Conservation (phyloP, 2,113 vertebrate species). For the Callopanchax toddi region DNA sequence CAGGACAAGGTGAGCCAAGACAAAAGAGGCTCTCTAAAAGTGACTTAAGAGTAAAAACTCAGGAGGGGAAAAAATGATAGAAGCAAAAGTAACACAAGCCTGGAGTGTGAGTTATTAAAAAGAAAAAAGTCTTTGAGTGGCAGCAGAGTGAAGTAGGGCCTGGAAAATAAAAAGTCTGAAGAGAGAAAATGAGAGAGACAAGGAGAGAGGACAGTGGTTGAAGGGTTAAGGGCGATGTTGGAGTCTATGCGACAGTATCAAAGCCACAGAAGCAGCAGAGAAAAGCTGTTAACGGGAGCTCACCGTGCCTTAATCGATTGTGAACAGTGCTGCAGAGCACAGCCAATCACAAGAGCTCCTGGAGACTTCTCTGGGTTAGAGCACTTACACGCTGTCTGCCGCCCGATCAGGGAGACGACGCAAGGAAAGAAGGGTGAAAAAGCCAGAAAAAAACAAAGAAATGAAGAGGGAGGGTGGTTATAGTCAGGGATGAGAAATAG, state of each 20-base stretch:
- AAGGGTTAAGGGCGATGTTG: constrained; percentile 72
- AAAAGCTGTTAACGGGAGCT: constrained; percentile 81
- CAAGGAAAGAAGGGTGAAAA: constrained; percentile 62
- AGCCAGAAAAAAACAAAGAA: constrained; percentile 58
- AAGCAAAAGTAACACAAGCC: constrained; percentile 21
- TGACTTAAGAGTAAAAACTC: constrained; percentile 49
- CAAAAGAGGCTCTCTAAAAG: constrained; percentile 32
- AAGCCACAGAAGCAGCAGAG: constrained; percentile 74
- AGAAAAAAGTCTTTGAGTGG: constrained; percentile 42
- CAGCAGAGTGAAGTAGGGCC: constrained; percentile 19
- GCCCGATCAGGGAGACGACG: constrained; percentile 68
- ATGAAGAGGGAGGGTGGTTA: constrained; percentile 36
- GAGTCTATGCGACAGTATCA: constrained; percentile 73
- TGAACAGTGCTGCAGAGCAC: constrained; percentile 75
- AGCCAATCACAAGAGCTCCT: constrained; percentile 77
- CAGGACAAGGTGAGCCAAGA: constrained; percentile 48
- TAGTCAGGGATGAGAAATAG: constrained; percentile 40
- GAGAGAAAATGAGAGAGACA: constrained; percentile 40
- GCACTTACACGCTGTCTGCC: constrained; percentile 79
- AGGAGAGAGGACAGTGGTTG: constrained; percentile 43
- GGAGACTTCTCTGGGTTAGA: constrained; percentile 74
- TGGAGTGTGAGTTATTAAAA: constrained; percentile 24
- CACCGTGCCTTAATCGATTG: constrained; percentile 82
- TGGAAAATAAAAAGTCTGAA: constrained; percentile 57
- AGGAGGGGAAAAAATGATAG: not conserved